Percentiles rank a stretch among this genome's conserved stretches.
These are phyloP conservation scores for Apotomis turbidana DNA, from an alignment of 2,888 invertebrate genomes.

Conservation along the genomic window DNA sequence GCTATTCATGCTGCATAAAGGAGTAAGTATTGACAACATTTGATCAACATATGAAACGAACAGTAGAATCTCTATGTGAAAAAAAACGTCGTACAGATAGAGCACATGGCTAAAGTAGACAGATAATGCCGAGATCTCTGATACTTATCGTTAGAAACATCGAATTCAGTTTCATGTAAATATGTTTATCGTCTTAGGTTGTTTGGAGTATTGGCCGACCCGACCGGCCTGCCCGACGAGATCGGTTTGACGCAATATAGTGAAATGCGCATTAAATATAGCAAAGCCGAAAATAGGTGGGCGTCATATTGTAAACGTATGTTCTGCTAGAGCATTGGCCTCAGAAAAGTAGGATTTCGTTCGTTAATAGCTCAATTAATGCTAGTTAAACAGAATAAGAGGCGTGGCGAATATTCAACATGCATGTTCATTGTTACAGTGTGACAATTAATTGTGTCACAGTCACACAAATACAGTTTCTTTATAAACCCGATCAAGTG, in stretches of 20 bases:
- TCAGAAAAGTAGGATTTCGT: conserved; percentile 56
- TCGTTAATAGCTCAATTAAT: conserved; percentile 36
- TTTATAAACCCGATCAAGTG: no score
- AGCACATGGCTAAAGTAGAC: no score
- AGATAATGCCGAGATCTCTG: no score
- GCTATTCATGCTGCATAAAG: no score
- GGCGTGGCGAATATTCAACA: no score
- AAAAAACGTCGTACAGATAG: no score
- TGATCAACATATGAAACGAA: no score
- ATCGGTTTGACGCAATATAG: conserved; percentile 61
- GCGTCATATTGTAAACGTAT: conserved; percentile 66
- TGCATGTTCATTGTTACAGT: not conserved
- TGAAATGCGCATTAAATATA: conserved; percentile 67
- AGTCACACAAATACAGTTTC: no score
- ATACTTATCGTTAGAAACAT: no score
- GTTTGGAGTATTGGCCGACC: conserved; percentile 34
- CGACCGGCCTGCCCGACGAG: conserved; percentile 42
- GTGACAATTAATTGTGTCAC: no score
- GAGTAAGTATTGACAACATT: no score
- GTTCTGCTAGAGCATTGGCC: conserved; percentile 69
- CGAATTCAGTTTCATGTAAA: not conserved
- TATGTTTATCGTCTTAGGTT: conserved; percentile 20
- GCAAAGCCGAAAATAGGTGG: conserved; percentile 72
- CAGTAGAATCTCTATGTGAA: no score
- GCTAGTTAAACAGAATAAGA: conserved; percentile 8